Evolutionary conservation across 2,888 invertebrate genomes (phyloP), one percentile per base, ranked within the genome.

Genomic region (Euplexia lucipara): DNA sequence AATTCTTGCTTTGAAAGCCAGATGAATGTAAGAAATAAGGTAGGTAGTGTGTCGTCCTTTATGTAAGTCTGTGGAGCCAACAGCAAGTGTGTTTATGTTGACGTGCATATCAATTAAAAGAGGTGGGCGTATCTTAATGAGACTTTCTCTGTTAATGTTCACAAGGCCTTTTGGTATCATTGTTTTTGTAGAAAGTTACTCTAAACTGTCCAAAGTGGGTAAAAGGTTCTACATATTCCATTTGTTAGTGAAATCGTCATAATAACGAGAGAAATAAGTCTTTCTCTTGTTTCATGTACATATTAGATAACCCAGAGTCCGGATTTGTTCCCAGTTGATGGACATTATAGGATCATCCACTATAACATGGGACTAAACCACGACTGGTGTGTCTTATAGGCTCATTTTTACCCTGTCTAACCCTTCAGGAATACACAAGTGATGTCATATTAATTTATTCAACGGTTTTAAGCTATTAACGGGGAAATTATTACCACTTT

Each of bases 141-240:
- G 45, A 78, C 75, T 78, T 78, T 78, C 77, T 48, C 78, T 48
- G 57, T 45, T 65, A 63, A 62, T 45, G 53, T 75, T 78, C 57
- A 53, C 75, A 63, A 71, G 62, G 61, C 62, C 53, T 62, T 70
- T 42, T 48, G 39, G 26, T 45, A 74, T 49, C 53, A 77, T 73
- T 77, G 69, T 60, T 64, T 72, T 52, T 34, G 32, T 57, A 71
- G 73, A 71, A 73, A 73, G 60, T 66, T 49, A 7, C 5, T 48
- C 2, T n/a, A n/a, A 51, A 70, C 32, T 52, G 7, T 48, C 3
- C 18, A n/a, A 51, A 70, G 37, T 52, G 5, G 20, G 34, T 57
- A 42, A 62, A 53, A 61, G 32, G 30, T 53, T 48, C 44, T 44
- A 51, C 2, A 32, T 61, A 42, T 62, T 62, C 26, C 32, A 35